Evolutionary conservation across 2,797 vertebrate genomes (phyloP), one percentile per base, ranked within the genome.

Genomic region (Pogoniulus pusillus): DNA sequence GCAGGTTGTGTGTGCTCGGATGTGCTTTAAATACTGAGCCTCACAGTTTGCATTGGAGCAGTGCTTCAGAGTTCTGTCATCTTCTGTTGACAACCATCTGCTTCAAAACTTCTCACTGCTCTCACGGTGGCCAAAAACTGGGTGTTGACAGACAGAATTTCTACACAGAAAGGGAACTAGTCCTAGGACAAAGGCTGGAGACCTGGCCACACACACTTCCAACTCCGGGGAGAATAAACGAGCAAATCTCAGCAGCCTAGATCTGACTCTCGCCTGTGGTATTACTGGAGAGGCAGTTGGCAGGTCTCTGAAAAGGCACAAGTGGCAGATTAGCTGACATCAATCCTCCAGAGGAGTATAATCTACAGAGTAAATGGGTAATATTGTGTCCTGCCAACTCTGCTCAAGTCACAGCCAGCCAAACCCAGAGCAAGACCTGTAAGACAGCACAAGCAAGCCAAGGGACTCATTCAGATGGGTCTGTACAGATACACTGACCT

Each of bases 11-110:
- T 19, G 63, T 3, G 9, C 53, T 90, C 2, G 1, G 78, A 63
- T 45, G 35, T 54, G 47, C 86, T 92, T 91, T 87, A 91, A 93
- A 89, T 85, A 90, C 39, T 41, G 35, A 87, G 55, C 88, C 66
- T 82, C 69, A 66, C 82, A 79, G 64, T 87, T 85, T 91, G 84
- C 43, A 53, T 60, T 86, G 63, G 74, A 82, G 96, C 34, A 35
- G 9, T 64, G 83, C 82, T 93, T 94, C 47, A 69, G 64, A 93
- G 84, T 87, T 91, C 70, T 49, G 29, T 34, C 77, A 91, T 80
- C 69, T 70, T 70, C 85, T 89, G 71, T 81, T 93, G 82, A 91
- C 76, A 90, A 39, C 91, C 78, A 94, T 86, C 89, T 92, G 89
- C 90, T 92, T 89, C 64, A 64, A 68, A 74, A 65, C 80, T 87